phyloP scores from a whole-genome alignment of 2,797 vertebrate genomes.

The Danio choprae region DNA sequence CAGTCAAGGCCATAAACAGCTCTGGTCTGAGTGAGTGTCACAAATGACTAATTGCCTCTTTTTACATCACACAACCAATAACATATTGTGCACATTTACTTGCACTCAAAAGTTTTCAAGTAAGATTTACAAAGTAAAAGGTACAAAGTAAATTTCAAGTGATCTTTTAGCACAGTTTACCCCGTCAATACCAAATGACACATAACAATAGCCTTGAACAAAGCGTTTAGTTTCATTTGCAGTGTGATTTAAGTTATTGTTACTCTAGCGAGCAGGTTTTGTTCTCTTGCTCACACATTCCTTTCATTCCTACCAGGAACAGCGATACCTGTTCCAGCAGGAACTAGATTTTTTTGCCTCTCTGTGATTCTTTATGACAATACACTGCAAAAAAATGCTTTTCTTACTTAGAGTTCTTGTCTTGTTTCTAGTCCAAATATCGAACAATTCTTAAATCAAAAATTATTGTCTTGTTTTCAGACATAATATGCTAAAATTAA shows the following conservation, averaged over 20 bases:
- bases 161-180: neutral
- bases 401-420: too few relatives aligned
- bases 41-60: neutral
- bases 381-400: too few relatives aligned
- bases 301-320: constrained; percentile 62
- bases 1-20: constrained; percentile 90
- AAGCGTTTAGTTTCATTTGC: neutral
- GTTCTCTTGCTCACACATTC: constrained; percentile 68
- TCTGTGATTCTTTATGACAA: neutral
- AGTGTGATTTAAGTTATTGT: neutral
- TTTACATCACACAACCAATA: neutral
- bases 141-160: neutral
- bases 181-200: neutral
- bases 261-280: constrained; percentile 30
- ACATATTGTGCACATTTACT: neutral
- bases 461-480: too few relatives aligned
- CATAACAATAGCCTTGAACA: neutral
- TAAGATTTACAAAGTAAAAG: too few relatives aligned
- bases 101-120: neutral
- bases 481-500: too few relatives aligned
- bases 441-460: too few relatives aligned
- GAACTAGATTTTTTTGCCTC: constrained; percentile 47
- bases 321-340: constrained; percentile 69
- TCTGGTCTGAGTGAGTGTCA: constrained; percentile 90
- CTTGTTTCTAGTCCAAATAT: too few relatives aligned